These are phyloP conservation scores for Cryptops parisi DNA, from an alignment of 2,888 invertebrate genomes.

Conservation along the genomic window DNA sequence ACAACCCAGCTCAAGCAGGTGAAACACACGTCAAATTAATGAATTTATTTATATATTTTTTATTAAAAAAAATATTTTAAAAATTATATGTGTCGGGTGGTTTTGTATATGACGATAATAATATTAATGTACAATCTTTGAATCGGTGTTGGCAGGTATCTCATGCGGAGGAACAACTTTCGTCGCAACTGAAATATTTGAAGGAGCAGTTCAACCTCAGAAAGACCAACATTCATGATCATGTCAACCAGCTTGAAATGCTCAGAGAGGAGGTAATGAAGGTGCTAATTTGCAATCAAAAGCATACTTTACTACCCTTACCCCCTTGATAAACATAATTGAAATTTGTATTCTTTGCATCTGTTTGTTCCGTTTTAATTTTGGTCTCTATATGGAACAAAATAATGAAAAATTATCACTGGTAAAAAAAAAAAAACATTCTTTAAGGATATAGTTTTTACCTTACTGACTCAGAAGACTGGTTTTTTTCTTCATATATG, in stretches of 20 bases:
- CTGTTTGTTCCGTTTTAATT: neutral
- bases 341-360: neutral
- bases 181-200: conserved; percentile 61
- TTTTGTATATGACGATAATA: neutral
- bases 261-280: conserved; percentile 67
- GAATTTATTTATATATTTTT: conserved; percentile 13
- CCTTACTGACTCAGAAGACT: too few species aligned
- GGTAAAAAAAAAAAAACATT: too few species aligned
- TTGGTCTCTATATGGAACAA: neutral
- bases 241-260: conserved; percentile 73
- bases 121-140: too few species aligned
- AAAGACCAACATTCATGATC: conserved; percentile 67
- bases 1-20: conserved; percentile 72
- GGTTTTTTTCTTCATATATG: too few species aligned
- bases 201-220: conserved; percentile 71
- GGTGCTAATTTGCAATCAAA: too few species aligned
- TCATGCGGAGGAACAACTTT: conserved; percentile 60
- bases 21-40: neutral
- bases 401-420: too few species aligned
- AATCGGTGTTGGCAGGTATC: conserved; percentile 42
- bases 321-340: too few species aligned
- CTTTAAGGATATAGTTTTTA: too few species aligned
- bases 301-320: too few species aligned
- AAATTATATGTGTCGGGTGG: neutral
- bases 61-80: neutral